phyloP scores from a whole-genome alignment of 35 echinoderm and acorn worm genomes.

The Apostichopus parvimensis region DNA sequence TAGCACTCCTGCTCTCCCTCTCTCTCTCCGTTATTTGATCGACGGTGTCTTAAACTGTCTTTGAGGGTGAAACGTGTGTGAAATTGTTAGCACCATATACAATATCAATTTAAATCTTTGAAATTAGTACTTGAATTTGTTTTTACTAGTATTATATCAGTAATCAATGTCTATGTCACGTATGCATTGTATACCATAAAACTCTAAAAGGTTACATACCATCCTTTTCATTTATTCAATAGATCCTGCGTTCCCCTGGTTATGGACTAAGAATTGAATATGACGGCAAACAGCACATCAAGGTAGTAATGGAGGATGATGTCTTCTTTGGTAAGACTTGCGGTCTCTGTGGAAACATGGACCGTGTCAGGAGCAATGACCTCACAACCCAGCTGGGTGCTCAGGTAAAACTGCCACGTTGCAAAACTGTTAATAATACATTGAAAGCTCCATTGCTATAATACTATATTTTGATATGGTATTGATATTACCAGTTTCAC shows the following conservation, averaged over 20 bases:
- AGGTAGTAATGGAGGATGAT: neutral
- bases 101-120: too few species aligned
- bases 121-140: too few species aligned
- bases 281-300: constrained; percentile 20
- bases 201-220: too few species aligned
- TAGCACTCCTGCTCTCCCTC: too few species aligned
- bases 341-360: constrained; percentile 37
- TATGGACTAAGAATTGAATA: constrained; percentile 5
- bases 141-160: too few species aligned
- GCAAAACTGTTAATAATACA: neutral
- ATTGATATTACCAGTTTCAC: too few species aligned
- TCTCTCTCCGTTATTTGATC: too few species aligned
- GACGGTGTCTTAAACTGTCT: too few species aligned
- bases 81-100: too few species aligned
- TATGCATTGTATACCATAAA: too few species aligned
- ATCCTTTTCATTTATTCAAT: neutral
- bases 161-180: too few species aligned
- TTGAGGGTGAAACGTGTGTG: too few species aligned
- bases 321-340: neutral
- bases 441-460: neutral
- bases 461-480: neutral
- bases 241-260: constrained; percentile 1
- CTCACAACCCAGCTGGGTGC: neutral
- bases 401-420: neutral
- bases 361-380: neutral